Evolutionary conservation across 2,888 invertebrate species (phyloP), one percentile per base, ranked within the genome.

Genomic region (Oscheius onirici): DNA sequence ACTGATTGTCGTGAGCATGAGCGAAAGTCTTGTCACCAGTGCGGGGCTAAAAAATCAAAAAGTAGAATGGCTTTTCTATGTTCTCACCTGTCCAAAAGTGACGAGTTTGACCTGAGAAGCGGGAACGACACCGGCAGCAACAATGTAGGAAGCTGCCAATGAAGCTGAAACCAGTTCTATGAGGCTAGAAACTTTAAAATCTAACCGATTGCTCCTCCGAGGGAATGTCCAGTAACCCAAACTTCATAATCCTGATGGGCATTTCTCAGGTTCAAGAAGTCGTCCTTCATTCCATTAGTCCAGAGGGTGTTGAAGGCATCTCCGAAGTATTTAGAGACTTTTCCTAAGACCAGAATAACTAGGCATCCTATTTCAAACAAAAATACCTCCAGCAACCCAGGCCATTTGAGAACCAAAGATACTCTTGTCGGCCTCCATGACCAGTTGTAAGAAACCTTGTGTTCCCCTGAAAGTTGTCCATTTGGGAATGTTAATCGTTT

Each of bases 61-160:
- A n/a, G n/a, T n/a, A n/a, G n/a, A n/a, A n/a, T n/a, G n/a, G n/a
- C n/a, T n/a, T n/a, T n/a, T n/a, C n/a, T n/a, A n/a, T n/a, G n/a
- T n/a, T n/a, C n/a, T n/a, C n/a, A n/a, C n/a, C n/a, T 84, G 83
- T 15, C 84, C 84, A 52, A 79, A 81, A 15, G 83, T 84, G 58
- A 80, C 65, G 41, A 84, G 61, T 65, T 77, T 77, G 13, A 84
- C 75, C 28, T 72, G 52, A 24, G 66, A 44, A 17, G 70, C 68
- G 11, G 69, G 46, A 15, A 49, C 57, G 34, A 77, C 63, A 22
- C 71, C 67, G 26, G 71, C 70, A 3, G 73, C 54, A 11, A 79
- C 77, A 17, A 81, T 73, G 67, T 78, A 76, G 3, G 68, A 70
- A 24, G 82, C 79, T 34, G 81, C 79, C 17, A 83, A 55, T 13